phyloP scores from a whole-genome alignment of 2,113 vertebrate species.

The Sialia sialis region DNA sequence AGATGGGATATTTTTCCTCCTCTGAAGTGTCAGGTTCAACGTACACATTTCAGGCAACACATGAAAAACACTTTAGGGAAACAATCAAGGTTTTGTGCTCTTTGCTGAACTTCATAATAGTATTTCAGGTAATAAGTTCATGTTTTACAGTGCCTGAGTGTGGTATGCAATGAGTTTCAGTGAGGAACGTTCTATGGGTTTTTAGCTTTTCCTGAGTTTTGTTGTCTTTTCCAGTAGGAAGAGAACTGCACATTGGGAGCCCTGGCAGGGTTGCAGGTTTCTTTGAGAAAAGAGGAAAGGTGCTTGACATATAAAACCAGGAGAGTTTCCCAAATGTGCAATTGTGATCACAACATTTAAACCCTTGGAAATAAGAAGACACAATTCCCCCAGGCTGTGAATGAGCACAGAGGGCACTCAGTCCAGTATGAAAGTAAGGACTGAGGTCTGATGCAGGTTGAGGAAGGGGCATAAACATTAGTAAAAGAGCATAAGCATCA shows the following conservation, averaged over 20 bases:
- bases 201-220: not conserved
- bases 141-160: not conserved
- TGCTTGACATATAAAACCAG: not conserved
- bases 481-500: not conserved
- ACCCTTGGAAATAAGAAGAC: not conserved
- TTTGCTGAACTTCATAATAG: not conserved
- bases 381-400: not conserved
- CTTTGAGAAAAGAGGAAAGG: not conserved
- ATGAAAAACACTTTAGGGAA: not conserved
- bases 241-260: not conserved
- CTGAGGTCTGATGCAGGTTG: not conserved
- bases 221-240: not conserved
- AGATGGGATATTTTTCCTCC: not conserved
- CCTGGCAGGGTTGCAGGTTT: fast-evolving
- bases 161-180: not conserved
- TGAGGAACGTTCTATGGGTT: not conserved
- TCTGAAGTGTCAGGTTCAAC: not conserved
- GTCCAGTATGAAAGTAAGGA: not conserved
- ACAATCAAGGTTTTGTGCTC: not conserved
- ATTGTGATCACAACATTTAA: not conserved
- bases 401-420: not conserved
- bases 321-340: not conserved
- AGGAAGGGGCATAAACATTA: not conserved
- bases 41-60: not conserved
- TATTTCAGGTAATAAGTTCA: not conserved